Evolutionary conservation across 1,140 invertebrate genomes (phyloP).

Genomic region (Drosophila tristis): DNA sequence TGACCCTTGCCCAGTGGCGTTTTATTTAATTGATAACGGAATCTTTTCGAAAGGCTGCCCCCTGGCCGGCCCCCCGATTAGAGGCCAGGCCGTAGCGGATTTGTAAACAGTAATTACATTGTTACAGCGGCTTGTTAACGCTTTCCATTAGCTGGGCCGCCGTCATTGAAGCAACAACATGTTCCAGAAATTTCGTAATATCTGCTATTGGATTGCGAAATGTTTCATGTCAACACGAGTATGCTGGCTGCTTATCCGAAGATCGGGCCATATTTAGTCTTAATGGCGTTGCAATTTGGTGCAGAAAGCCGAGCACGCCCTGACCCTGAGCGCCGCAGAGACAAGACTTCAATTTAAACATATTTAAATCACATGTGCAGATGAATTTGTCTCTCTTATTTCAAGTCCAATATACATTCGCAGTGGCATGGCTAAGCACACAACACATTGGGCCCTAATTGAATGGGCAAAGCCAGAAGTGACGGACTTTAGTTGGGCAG

Average conservation of each 20-base stretch:
- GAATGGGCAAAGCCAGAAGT: conserved; percentile 38
- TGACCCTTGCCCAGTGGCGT: conserved; percentile 38
- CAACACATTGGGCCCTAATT: conserved; percentile 51
- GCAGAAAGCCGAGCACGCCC: conserved; percentile 38
- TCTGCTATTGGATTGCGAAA: conserved; percentile 41
- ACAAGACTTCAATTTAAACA: conserved; percentile 26
- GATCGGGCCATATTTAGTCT: conserved; percentile 46
- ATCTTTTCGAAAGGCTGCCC: conserved; percentile 58
- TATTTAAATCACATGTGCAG: conserved; percentile 36
- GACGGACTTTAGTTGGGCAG: conserved; percentile 28
- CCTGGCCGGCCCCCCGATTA: conserved; percentile 26
- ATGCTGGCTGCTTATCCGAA: conserved; percentile 21
- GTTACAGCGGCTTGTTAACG: conserved; percentile 17
- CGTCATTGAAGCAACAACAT: conserved; percentile 20
- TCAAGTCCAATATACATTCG: conserved; percentile 40
- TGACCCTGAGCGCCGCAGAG: conserved; percentile 19
- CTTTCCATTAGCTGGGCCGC: not conserved
- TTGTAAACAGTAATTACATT: conserved; percentile 45
- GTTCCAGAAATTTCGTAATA: conserved; percentile 25
- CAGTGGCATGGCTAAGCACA: conserved; percentile 17
- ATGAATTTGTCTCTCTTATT: conserved; percentile 10
- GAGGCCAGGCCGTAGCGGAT: conserved; percentile 18
- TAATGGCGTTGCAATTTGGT: conserved; percentile 59
- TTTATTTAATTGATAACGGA: conserved; percentile 61
- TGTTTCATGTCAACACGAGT: conserved; percentile 33